Conservation (phyloP, 2,113 vertebrate species). For the Ameiurus melas region DNA sequence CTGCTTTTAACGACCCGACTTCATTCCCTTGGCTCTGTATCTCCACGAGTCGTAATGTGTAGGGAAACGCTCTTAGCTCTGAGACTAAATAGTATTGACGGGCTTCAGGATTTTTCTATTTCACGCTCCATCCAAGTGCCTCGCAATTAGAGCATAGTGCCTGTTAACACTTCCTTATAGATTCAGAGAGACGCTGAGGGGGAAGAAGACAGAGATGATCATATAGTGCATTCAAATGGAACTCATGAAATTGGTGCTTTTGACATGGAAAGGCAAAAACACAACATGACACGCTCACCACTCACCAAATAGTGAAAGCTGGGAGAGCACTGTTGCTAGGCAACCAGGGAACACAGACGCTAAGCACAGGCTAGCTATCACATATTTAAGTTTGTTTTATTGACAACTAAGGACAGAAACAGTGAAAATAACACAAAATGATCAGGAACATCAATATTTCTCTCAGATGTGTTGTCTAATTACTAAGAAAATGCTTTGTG, state of each 20-base stretch:
- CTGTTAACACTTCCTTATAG: slow-evolving; percentile 55
- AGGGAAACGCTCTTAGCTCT: slow-evolving; percentile 53
- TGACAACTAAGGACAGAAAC: background rate
- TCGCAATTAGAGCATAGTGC: slow-evolving; percentile 59
- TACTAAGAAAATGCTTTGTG: background rate
- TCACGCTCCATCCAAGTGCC: slow-evolving; percentile 62
- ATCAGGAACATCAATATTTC: background rate
- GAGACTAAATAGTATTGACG: slow-evolving; percentile 60
- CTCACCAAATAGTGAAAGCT: background rate
- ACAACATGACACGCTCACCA: background rate
- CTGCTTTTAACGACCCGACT: slow-evolving; percentile 19
- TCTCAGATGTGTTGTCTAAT: background rate
- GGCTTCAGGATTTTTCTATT: slow-evolving; percentile 64
- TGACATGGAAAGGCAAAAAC: background rate
- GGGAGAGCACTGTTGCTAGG: background rate
- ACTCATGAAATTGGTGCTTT: slow-evolving; percentile 1
- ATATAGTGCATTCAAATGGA: background rate
- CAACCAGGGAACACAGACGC: background rate
- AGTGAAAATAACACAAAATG: background rate
- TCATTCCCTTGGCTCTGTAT: background rate
- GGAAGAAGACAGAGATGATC: slow-evolving; percentile 11
- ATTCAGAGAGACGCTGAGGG: slow-evolving; percentile 44
- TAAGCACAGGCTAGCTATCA: background rate
- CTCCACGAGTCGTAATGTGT: slow-evolving; percentile 4
- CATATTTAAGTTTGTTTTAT: background rate